A percentile compares a stretch with the other conserved stretches of the same genome.
These are phyloP conservation scores for Laticauda laticaudata DNA, from an alignment of 2,113 vertebrate species.

Conservation along the genomic window DNA sequence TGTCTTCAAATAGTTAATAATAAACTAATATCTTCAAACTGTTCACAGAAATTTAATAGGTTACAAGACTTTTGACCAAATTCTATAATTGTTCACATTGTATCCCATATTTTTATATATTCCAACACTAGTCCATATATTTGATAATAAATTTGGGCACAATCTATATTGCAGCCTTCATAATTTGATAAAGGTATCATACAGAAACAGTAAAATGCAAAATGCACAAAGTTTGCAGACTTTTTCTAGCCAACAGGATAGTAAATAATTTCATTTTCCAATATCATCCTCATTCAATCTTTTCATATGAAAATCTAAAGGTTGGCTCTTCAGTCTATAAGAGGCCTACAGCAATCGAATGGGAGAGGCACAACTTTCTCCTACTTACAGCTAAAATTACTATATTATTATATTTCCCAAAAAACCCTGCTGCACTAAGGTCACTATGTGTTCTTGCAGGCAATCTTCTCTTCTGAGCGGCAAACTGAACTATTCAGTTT, in stretches of 20 bases:
- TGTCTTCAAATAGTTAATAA: neutral
- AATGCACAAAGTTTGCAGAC: neutral
- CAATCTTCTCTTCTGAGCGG: conserved; percentile 53
- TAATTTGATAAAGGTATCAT: neutral
- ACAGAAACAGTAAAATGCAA: neutral
- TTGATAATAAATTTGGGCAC: neutral
- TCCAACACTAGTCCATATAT: neutral
- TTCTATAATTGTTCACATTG: neutral
- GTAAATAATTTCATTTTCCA: neutral
- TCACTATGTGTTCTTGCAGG: conserved; percentile 40
- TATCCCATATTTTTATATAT: neutral
- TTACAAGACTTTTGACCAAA: neutral
- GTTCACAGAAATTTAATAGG: neutral
- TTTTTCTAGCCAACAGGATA: neutral
- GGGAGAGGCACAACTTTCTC: neutral
- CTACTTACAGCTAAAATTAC: conserved; percentile 50
- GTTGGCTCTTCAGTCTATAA: neutral
- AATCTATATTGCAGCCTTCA: neutral
- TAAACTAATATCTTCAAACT: neutral
- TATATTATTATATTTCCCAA: conserved; percentile 49
- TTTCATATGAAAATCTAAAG: neutral
- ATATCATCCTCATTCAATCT: neutral
- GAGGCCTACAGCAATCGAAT: neutral
- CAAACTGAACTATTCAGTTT: conserved; percentile 67
- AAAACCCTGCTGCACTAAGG: conserved; percentile 52